phyloP scores from a whole-genome alignment of 2,797 vertebrate species.

The Bovichtus variegatus region DNA sequence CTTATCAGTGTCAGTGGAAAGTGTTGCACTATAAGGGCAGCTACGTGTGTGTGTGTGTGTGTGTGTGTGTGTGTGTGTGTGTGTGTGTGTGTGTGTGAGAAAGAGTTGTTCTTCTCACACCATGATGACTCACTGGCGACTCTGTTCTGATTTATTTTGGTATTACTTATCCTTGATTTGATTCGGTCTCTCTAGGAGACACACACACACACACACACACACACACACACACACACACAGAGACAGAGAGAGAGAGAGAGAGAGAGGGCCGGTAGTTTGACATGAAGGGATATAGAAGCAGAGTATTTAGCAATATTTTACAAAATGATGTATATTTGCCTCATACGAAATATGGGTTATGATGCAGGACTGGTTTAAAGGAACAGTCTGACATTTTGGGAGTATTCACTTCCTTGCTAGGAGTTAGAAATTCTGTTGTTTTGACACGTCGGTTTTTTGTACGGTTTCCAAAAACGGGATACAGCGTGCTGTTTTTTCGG shows the following conservation, averaged over 20 bases:
- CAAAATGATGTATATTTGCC: not conserved
- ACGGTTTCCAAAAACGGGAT: not conserved
- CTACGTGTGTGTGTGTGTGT: conserved; percentile 23
- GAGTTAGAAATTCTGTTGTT: too few relatives aligned
- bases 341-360: not conserved
- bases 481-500: too few relatives aligned
- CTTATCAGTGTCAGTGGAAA: conserved; percentile 77
- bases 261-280: not conserved
- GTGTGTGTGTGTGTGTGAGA: conserved; percentile 24
- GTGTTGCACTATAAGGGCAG: conserved; percentile 73
- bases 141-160: conserved; percentile 41
- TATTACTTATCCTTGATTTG: conserved; percentile 47
- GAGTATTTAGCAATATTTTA: not conserved
- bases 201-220: not conserved
- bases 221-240: not conserved
- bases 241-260: too few relatives aligned
- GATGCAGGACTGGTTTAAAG: not conserved
- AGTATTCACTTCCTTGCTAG: not conserved
- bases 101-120: conserved; percentile 60
- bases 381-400: too few relatives aligned
- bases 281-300: not conserved
- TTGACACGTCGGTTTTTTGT: not conserved
- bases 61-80: conserved; percentile 18
- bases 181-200: conserved; percentile 35
- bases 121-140: conserved; percentile 47